Evolutionary conservation across 2,797 vertebrate genomes (phyloP).

Genomic region (Tangara arthus): DNA sequence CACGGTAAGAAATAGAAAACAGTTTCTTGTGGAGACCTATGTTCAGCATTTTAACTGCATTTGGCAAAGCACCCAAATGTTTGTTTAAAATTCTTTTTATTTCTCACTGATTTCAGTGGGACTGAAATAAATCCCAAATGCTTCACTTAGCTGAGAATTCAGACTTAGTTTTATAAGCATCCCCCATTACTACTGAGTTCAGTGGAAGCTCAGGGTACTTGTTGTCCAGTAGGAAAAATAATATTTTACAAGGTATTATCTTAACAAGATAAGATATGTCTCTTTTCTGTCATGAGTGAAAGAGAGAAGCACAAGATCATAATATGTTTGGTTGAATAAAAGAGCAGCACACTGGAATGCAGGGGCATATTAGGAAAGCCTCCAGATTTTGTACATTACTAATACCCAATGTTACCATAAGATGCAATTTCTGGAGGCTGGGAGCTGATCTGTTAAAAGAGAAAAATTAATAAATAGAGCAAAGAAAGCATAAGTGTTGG

Average conservation of each 20-base stretch:
- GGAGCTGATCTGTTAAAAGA: not conserved
- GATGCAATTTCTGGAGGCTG: not conserved
- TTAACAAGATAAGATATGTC: not conserved
- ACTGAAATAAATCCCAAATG: not conserved
- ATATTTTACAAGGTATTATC: not conserved
- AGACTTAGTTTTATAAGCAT: not conserved
- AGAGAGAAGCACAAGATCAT: not conserved
- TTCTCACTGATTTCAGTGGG: not conserved
- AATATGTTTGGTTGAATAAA: not conserved
- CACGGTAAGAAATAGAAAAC: conserved; percentile 6
- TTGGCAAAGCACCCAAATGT: not conserved
- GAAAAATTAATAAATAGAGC: not conserved
- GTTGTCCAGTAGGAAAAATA: not conserved
- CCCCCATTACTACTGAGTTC: not conserved
- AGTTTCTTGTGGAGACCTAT: not conserved
- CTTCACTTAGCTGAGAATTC: not conserved
- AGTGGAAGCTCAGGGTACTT: not conserved
- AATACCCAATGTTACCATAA: not conserved
- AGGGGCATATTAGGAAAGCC: not conserved
- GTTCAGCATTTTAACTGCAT: not conserved
- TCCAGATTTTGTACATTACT: not conserved
- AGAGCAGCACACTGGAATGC: not conserved
- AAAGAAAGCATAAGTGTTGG: not conserved
- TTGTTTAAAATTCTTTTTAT: conserved; percentile 12
- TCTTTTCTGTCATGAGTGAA: not conserved